Percentiles rank a stretch among this genome's conserved stretches.
Conservation (phyloP, 1,140 invertebrate species). For the Drosophila nigrodunni region DNA sequence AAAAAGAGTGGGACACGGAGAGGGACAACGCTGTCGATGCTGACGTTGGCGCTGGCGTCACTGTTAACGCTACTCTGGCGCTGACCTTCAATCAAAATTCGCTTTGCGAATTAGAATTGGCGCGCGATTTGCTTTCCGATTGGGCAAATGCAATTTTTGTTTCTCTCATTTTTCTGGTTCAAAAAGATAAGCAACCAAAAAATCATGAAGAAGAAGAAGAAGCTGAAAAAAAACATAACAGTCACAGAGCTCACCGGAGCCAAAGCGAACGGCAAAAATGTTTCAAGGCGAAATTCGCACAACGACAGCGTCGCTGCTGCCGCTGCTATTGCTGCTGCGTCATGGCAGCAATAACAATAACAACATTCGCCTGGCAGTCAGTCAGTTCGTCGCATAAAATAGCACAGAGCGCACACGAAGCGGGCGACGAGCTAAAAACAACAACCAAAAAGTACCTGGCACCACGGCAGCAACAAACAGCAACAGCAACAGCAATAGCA, state of each 20-base stretch:
- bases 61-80: conserved; percentile 48
- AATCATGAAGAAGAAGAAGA: conserved; percentile 6
- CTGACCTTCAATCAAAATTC: conserved; percentile 74
- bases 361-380: conserved; percentile 60
- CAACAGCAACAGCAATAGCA: conserved; percentile 6
- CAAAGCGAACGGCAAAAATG: conserved; percentile 69
- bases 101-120: conserved; percentile 75
- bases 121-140: conserved; percentile 67
- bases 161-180: conserved; percentile 53
- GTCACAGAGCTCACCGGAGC: conserved; percentile 43
- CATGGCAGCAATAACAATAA: conserved; percentile 51
- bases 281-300: conserved; percentile 81
- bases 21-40: conserved; percentile 22
- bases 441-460: conserved; percentile 61
- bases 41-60: conserved; percentile 42
- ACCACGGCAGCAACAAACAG: conserved; percentile 36
- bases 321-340: conserved; percentile 46
- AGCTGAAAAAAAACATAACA: conserved; percentile 2
- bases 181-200: conserved; percentile 69
- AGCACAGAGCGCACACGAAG: conserved; percentile 76
- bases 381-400: conserved; percentile 75
- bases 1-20: conserved; percentile 24
- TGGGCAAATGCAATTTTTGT: conserved; percentile 60
- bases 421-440: conserved; percentile 65
- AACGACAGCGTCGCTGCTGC: conserved; percentile 42